These are phyloP conservation scores for Pyrrhosoma nymphula DNA, from an alignment of 2,888 invertebrate species.

Conservation along the genomic window DNA sequence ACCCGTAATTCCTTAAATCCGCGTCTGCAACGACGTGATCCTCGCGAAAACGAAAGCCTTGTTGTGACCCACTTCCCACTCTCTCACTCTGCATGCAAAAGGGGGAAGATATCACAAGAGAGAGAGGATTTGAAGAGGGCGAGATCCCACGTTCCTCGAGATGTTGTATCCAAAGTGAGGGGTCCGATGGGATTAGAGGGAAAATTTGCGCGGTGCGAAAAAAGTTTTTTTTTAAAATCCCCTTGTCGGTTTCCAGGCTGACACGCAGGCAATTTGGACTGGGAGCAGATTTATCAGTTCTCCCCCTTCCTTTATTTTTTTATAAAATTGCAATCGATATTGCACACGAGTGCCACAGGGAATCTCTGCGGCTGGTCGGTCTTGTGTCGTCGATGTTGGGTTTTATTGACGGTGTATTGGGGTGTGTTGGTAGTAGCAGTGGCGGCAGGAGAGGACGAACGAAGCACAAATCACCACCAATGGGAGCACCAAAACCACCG, in stretches of 20 bases:
- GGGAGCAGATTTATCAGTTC: neutral
- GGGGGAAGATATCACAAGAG: neutral
- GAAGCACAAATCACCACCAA: neutral
- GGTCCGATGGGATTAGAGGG: neutral
- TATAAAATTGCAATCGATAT: neutral
- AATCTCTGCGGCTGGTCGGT: neutral
- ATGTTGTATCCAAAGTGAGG: neutral
- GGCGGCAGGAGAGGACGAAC: neutral
- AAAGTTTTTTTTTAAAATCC: neutral
- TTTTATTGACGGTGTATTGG: neutral
- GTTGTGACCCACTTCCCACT: constrained; percentile 20
- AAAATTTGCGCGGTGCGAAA: neutral
- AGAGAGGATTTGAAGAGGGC: neutral
- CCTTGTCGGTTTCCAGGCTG: neutral
- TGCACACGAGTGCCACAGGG: neutral
- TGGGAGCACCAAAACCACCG: neutral
- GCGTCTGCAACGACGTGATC: constrained; percentile 21
- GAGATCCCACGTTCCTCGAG: neutral
- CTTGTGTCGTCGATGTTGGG: neutral
- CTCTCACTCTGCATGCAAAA: neutral
- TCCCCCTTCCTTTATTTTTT: neutral
- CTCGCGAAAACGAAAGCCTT: constrained; percentile 29
- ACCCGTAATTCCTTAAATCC: constrained; percentile 15
- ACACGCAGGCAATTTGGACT: neutral
- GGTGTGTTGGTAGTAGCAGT: neutral